Conservation (phyloP, 1,140 invertebrate genomes). For the Pararge aegeria region DNA sequence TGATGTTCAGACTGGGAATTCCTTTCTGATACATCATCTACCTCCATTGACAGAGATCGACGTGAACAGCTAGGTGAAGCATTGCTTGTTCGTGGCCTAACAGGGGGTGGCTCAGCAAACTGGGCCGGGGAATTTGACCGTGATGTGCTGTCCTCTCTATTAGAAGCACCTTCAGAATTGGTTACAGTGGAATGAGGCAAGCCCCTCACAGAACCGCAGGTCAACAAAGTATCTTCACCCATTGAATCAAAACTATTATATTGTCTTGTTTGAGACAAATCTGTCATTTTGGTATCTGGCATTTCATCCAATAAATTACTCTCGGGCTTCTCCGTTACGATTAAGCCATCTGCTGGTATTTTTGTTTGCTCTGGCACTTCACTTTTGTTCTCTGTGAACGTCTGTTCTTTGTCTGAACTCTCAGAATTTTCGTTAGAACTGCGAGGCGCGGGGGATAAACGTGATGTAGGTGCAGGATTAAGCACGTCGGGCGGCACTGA, state of each 20-base stretch:
- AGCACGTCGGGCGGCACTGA: constrained; percentile 54
- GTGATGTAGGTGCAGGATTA: constrained; percentile 39
- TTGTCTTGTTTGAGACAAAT: constrained; percentile 72
- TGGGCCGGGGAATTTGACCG: constrained; percentile 67
- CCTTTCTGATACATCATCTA: constrained; percentile 70
- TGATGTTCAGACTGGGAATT: constrained; percentile 67
- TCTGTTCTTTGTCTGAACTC: constrained; percentile 56
- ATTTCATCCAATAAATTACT: constrained; percentile 76
- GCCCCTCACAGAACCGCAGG: constrained; percentile 66
- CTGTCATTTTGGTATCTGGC: constrained; percentile 77
- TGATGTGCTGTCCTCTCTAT: constrained; percentile 66
- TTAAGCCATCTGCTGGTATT: constrained; percentile 71
- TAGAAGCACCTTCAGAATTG: constrained; percentile 60
- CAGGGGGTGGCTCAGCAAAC: constrained; percentile 69
- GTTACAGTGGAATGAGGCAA: constrained; percentile 59
- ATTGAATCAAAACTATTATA: constrained; percentile 75
- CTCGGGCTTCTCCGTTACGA: constrained; percentile 75
- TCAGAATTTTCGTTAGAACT: constrained; percentile 55
- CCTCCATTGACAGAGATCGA: constrained; percentile 71
- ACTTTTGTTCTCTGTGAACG: constrained; percentile 48
- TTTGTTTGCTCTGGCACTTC: constrained; percentile 64
- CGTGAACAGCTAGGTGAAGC: constrained; percentile 69
- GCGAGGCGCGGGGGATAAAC: constrained; percentile 46
- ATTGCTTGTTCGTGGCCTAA: constrained; percentile 54
- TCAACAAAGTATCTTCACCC: constrained; percentile 69